phyloP scores from a whole-genome alignment of 2,113 vertebrate genomes.

The Pteruthius melanotis region DNA sequence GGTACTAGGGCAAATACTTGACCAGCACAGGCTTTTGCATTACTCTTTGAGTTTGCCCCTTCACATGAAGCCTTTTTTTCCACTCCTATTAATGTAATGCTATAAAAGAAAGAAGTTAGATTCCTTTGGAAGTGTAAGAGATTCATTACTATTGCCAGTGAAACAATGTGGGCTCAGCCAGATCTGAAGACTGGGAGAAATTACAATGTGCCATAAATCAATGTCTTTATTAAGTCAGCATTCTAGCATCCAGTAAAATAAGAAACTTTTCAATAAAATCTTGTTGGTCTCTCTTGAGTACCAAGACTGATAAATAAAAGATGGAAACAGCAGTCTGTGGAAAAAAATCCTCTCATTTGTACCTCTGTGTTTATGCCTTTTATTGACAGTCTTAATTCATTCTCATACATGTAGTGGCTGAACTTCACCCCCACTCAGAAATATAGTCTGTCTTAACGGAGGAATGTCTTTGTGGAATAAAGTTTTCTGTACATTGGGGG shows the following conservation, averaged over 20 bases:
- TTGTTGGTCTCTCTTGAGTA: background rate
- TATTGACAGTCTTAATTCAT: background rate
- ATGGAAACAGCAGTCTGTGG: background rate
- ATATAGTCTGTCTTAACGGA: background rate
- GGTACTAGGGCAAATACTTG: background rate
- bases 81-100: background rate
- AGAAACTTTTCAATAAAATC: background rate
- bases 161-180: background rate
- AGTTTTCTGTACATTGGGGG: background rate
- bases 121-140: background rate
- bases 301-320: background rate
- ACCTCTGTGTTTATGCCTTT: background rate
- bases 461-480: background rate
- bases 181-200: background rate
- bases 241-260: background rate
- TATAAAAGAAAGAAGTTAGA: background rate
- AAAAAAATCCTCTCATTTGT: background rate
- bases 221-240: background rate
- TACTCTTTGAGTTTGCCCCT: background rate
- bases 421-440: background rate
- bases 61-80: background rate
- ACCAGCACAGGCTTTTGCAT: background rate
- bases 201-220: background rate
- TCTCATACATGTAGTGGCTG: background rate
- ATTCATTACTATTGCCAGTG: background rate